Evolutionary conservation across 1,140 invertebrate genomes (phyloP).

Genomic region (Araneus ventricosus): DNA sequence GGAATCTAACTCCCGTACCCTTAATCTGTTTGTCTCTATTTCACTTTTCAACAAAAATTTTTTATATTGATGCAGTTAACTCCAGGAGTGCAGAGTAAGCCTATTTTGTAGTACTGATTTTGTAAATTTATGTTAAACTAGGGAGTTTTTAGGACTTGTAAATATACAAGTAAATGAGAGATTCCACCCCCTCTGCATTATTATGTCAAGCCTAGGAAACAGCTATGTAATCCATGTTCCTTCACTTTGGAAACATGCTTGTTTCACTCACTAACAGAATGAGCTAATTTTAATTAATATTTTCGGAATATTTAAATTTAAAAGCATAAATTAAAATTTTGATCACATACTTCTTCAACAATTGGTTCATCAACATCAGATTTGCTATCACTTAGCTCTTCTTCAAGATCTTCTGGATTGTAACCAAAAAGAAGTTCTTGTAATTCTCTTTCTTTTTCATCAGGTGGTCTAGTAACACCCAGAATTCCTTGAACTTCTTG

Average conservation of each 20-base stretch:
- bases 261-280: not conserved
- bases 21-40: too few species aligned
- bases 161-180: too few species aligned
- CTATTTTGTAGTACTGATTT: too few species aligned
- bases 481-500: conserved; percentile 13
- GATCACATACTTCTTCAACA: not conserved
- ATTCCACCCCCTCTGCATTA: too few species aligned
- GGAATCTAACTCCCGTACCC: too few species aligned
- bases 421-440: conserved; percentile 44
- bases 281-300: not conserved
- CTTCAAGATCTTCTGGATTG: conserved; percentile 3
- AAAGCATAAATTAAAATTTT: not conserved
- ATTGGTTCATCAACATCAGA: not conserved
- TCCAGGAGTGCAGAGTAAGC: too few species aligned
- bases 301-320: not conserved
- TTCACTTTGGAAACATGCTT: not conserved
- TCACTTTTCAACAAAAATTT: too few species aligned
- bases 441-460: conserved; percentile 64
- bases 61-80: too few species aligned
- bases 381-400: not conserved
- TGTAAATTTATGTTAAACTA: too few species aligned
- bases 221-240: not conserved
- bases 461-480: not conserved
- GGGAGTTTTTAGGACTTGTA: too few species aligned
- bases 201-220: too few species aligned